Base-by-base conservation (phyloP, 2,113 vertebrate genomes). In the Paradoxurus hermaphroditus region DNA sequence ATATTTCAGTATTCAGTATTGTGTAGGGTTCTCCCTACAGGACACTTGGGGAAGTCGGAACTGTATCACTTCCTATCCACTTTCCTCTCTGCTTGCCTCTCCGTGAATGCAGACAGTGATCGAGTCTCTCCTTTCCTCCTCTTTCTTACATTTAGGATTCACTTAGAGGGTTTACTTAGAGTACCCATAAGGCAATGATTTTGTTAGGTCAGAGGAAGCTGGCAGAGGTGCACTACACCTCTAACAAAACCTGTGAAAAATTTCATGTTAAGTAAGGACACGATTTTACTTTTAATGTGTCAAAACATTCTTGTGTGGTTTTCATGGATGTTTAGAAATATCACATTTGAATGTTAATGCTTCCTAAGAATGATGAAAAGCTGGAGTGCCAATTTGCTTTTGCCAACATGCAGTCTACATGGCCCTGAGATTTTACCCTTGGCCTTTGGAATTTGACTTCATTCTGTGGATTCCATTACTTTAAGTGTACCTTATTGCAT, bases 311-410 rank as follows among this genome's bases (percentile, higher is more conserved):
- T 65, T 90, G n/a, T 29, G 4, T 39, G 53, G 36, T 34, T 34
- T 95, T 89, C 59, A 25, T 7, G 3, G 1, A 82, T 96, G 51
- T 73, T 97, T 88, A 68, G 77, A 94, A 93, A 86, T 67, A 78
- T 10, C 44, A 39, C n/a, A 81, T 49, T 82, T 91, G 63, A 91
- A 75, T 81, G 44, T 56, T 79, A 56, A 63, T 10, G 0, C 59
- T 81, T 95, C 36, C 39, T 67, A 25, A 95, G 49, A 11, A 72
- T 9, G 5, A 79, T 51, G 21, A 70, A 67, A 81, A 67, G 4
- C 19, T 51, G 4, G 44, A 87, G 51, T 70, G 31, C 31, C 44
- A 59, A 5, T 94, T 51, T 94, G 86, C 51, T 62, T 94, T 75
- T 77, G 21, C 41, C 63, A 70, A 18, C 19, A 65, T 39, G n/a